Conservation (phyloP, 64 coral and sea anemone species). For the Pocillopora verrucosa region DNA sequence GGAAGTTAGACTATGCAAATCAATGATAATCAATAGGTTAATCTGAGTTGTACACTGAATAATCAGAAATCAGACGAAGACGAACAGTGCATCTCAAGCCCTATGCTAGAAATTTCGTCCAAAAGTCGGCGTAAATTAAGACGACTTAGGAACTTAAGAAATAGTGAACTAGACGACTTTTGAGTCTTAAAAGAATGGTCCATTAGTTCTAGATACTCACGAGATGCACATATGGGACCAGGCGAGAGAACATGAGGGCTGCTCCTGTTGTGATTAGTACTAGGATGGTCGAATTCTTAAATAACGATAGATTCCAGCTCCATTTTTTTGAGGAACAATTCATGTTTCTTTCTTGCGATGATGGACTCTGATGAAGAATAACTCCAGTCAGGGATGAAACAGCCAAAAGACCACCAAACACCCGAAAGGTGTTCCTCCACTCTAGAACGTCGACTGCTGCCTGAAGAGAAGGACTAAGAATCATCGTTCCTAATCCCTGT, state of each 20-base stretch:
- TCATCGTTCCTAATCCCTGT: conserved; percentile 27
- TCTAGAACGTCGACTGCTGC: not conserved
- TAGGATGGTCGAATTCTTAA: not conserved
- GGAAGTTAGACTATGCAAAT: no score
- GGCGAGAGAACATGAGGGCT: not conserved
- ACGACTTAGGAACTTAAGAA: no score
- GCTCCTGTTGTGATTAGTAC: not conserved
- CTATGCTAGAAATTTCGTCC: no score
- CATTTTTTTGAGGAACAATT: not conserved
- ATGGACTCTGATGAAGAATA: not conserved
- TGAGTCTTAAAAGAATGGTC: no score
- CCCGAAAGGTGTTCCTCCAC: conserved; percentile 14
- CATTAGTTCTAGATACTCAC: no score
- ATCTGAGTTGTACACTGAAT: no score
- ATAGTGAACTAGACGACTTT: no score
- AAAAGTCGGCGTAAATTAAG: no score
- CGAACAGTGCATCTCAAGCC: no score
- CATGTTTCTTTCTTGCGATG: not conserved
- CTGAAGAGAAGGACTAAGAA: conserved; percentile 15
- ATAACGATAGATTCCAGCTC: not conserved
- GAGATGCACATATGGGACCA: conserved; percentile 14
- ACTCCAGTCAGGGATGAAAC: not conserved
- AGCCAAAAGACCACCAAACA: not conserved
- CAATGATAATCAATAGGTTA: no score
- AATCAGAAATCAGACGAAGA: no score